Percentiles rank a stretch among this genome's conserved stretches.
phyloP scores from a whole-genome alignment of 2,888 invertebrate genomes.

The Caenorhabditis uteleia region DNA sequence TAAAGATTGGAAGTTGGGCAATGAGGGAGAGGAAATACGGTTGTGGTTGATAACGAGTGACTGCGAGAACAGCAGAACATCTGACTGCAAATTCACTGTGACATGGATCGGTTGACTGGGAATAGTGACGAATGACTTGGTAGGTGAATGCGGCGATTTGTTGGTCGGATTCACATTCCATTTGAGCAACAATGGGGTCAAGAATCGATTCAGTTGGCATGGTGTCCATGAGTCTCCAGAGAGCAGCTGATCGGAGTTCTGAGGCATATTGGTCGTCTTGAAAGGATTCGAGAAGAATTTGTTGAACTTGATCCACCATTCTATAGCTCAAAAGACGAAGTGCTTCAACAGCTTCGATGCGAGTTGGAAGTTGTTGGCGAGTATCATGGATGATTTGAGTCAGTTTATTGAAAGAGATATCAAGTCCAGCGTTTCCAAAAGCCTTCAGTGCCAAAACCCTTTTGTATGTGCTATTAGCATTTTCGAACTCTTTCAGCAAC shows the following conservation, averaged over 20 bases:
- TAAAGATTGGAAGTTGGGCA: slow-evolving; percentile 47
- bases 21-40: slow-evolving; percentile 26
- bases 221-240: slow-evolving; percentile 54
- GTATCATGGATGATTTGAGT: slow-evolving; percentile 59
- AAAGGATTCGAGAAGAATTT: slow-evolving; percentile 60
- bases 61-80: slow-evolving; percentile 26
- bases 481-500: slow-evolving; percentile 40
- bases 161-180: slow-evolving; percentile 50
- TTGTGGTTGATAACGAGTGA: slow-evolving; percentile 33
- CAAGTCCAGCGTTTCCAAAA: slow-evolving; percentile 64
- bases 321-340: slow-evolving; percentile 48
- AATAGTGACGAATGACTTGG: slow-evolving; percentile 43
- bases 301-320: slow-evolving; percentile 41
- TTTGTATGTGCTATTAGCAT: slow-evolving; percentile 47
- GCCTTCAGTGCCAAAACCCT: slow-evolving; percentile 63
- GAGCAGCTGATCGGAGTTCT: slow-evolving; percentile 58
- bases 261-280: slow-evolving; percentile 53
- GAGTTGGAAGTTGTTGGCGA: slow-evolving; percentile 44
- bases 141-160: slow-evolving; percentile 56
- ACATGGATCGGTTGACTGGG: slow-evolving; percentile 51
- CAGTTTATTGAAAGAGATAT: slow-evolving; percentile 50
- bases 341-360: slow-evolving; percentile 61
- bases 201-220: slow-evolving; percentile 50
- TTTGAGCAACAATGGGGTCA: slow-evolving; percentile 49
- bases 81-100: slow-evolving; percentile 36